Percentiles rank a stretch among this genome's conserved stretches.
These are phyloP conservation scores for Drosophila malerkotliana DNA, from an alignment of 1,140 invertebrate genomes.

Conservation along the genomic window DNA sequence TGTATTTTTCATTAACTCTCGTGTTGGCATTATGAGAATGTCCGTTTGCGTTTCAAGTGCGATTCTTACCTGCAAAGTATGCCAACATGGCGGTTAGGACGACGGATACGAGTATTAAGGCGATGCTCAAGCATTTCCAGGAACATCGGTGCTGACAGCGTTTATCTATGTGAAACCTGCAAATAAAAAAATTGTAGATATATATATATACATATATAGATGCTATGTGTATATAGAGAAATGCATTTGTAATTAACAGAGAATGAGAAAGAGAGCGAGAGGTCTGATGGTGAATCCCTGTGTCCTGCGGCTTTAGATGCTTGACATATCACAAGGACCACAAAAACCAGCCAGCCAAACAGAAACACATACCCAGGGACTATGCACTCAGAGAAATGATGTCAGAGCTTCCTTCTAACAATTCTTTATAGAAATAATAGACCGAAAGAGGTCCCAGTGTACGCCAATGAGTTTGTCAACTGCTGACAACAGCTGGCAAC, in stretches of 20 bases:
- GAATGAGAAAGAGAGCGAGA: constrained; percentile 5
- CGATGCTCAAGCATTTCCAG: constrained; percentile 97
- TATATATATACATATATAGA: too few relatives aligned
- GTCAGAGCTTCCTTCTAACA: too few relatives aligned
- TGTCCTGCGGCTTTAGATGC: constrained; percentile 61
- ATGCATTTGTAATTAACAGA: constrained; percentile 75
- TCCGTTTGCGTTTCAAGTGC: constrained; percentile 1
- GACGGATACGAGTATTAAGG: constrained; percentile 94
- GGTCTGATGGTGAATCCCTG: constrained; percentile 17
- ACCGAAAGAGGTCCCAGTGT: background rate
- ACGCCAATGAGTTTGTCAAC: constrained; percentile 76
- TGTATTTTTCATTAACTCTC: constrained; percentile 75
- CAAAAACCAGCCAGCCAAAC: constrained; percentile 70
- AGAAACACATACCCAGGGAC: constrained; percentile 31
- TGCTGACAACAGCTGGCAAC: constrained; percentile 62
- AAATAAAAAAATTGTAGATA: constrained; percentile 28
- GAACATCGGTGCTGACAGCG: constrained; percentile 95
- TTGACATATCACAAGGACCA: constrained; percentile 74
- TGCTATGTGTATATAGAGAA: constrained; percentile 21
- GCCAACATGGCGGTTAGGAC: constrained; percentile 95
- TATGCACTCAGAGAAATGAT: background rate
- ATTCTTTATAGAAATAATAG: too few relatives aligned
- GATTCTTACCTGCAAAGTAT: constrained; percentile 95
- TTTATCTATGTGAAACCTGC: constrained; percentile 94
- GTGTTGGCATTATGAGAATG: constrained; percentile 62